Conservation (phyloP, 2,113 vertebrate species). For the Plotosus lineatus region DNA sequence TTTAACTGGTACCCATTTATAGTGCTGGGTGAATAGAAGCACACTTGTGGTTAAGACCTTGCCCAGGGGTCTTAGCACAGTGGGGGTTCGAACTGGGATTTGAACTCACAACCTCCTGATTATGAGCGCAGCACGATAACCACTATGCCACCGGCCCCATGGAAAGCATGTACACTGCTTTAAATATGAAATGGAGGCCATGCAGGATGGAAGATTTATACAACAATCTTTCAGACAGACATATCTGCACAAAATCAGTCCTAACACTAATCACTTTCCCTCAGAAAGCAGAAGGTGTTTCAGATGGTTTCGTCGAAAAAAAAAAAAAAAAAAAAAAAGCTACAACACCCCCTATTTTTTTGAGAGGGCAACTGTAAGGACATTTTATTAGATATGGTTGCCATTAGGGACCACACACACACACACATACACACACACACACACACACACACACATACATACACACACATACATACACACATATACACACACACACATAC, state of each 20-base stretch:
- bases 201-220: background rate
- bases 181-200: background rate
- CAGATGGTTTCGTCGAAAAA: too few species aligned
- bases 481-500: too few species aligned
- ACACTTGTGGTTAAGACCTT: too few species aligned
- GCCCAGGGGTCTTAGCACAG: too few species aligned
- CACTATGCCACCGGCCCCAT: too few species aligned
- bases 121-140: too few species aligned
- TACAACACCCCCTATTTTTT: background rate
- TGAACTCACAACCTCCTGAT: too few species aligned
- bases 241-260: background rate
- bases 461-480: constrained; percentile 65
- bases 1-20: too few species aligned
- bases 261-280: background rate
- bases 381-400: background rate
- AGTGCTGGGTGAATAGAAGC: too few species aligned
- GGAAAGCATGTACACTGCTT: too few species aligned
- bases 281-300: background rate
- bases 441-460: constrained; percentile 66
- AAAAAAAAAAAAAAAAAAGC: background rate
- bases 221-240: background rate
- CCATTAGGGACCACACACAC: background rate
- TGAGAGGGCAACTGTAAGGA: background rate
- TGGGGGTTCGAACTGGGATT: too few species aligned
- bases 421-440: background rate